Conservation (phyloP, 2,797 vertebrate species). For the Limnodromus scolopaceus region DNA sequence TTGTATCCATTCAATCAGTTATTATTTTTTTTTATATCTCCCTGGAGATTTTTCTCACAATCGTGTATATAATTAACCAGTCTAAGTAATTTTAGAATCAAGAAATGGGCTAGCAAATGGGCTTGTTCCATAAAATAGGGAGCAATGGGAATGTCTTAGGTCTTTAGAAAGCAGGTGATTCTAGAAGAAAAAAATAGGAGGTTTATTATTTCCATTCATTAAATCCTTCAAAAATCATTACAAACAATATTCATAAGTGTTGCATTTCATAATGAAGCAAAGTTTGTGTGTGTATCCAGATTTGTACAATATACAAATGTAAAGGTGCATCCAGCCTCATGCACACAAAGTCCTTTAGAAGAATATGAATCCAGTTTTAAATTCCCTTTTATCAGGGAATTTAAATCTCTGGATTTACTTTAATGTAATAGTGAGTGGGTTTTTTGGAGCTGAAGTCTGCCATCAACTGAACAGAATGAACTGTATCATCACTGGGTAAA, state of each 20-base stretch:
- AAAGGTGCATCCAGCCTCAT: not conserved
- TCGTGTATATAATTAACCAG: not conserved
- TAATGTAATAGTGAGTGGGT: not conserved
- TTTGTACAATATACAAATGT: not conserved
- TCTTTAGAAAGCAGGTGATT: not conserved
- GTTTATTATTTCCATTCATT: not conserved
- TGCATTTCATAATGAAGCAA: not conserved
- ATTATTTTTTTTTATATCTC: not conserved
- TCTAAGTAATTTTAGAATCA: not conserved
- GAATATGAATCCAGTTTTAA: not conserved
- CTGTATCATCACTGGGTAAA: not conserved
- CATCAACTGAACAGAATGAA: not conserved
- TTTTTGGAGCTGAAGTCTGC: not conserved
- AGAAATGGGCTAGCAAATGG: not conserved
- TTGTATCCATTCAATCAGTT: not conserved
- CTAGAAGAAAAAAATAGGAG: not conserved
- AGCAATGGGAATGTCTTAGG: not conserved
- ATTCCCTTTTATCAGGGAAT: not conserved
- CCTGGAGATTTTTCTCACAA: not conserved
- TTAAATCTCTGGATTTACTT: not conserved
- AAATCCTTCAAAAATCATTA: not conserved
- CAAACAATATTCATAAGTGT: not conserved
- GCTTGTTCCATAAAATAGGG: not conserved
- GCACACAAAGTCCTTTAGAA: not conserved
- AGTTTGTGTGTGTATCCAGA: not conserved